Percentiles rank a stretch among this genome's conserved stretches.
Evolutionary conservation across 2,888 invertebrate genomes (phyloP).

Genomic region (Ophioninae sp.): DNA sequence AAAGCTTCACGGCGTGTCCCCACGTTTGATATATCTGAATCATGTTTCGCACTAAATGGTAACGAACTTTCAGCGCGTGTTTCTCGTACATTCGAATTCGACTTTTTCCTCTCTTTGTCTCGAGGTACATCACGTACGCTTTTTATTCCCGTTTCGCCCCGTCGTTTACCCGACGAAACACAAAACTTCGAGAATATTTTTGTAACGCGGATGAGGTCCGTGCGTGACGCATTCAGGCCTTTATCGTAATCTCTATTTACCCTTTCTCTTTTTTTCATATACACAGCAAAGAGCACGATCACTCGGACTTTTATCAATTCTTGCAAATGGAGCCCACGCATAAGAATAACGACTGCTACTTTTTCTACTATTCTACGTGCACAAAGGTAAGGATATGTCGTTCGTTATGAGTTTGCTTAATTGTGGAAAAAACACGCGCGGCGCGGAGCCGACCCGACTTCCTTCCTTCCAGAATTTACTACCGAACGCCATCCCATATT

Average conservation of each 20-base stretch:
- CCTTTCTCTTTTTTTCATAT: constrained; percentile 57
- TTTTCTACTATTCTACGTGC: constrained; percentile 93
- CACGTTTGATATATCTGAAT: constrained; percentile 54
- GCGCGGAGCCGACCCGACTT: constrained; percentile 33
- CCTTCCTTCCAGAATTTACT: constrained; percentile 32
- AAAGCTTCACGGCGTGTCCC: constrained; percentile 42
- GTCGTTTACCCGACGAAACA: neutral
- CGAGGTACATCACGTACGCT: neutral
- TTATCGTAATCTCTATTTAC: constrained; percentile 33
- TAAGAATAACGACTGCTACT: constrained; percentile 93
- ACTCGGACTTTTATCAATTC: constrained; percentile 78
- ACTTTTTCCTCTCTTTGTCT: constrained; percentile 11
- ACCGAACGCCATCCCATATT: constrained; percentile 62
- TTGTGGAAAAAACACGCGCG: neutral
- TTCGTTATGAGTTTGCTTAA: neutral
- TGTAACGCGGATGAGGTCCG: neutral
- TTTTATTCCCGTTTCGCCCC: constrained; percentile 8
- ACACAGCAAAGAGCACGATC: constrained; percentile 79
- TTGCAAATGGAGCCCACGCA: constrained; percentile 86
- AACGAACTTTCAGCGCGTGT: constrained; percentile 66
- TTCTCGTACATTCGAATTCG: neutral
- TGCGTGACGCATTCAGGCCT: neutral
- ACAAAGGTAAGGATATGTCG: constrained; percentile 85
- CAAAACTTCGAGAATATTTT: neutral
- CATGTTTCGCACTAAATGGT: constrained; percentile 78